A percentile compares a stretch with the other conserved stretches of the same genome.
These are phyloP conservation scores for Acrobasis repandana DNA, from an alignment of 2,888 invertebrate species.

Conservation along the genomic window DNA sequence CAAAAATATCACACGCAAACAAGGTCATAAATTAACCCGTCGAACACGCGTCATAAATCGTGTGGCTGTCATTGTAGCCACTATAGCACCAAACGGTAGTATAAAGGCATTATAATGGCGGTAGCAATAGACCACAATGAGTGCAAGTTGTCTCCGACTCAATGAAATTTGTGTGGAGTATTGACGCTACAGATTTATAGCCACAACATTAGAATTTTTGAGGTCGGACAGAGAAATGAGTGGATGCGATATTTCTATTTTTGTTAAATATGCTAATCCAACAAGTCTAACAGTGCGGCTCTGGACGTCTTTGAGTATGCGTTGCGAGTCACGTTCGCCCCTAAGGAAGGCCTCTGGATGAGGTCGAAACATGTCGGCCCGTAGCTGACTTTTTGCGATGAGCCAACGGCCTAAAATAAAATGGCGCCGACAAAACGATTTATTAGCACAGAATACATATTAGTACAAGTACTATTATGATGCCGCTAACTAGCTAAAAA, in stretches of 20 bases:
- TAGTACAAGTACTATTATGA: no score
- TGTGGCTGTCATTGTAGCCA: constrained; percentile 9
- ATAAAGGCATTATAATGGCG: constrained; percentile 17
- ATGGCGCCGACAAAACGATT: no score
- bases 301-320: no score
- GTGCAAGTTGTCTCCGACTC: constrained; percentile 34
- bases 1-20: constrained; percentile 19
- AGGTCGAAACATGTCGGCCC: no score
- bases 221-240: constrained; percentile 23
- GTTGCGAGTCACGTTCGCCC: no score
- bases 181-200: constrained; percentile 43
- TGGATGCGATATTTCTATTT: constrained; percentile 23
- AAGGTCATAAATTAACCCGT: constrained; percentile 19
- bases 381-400: no score
- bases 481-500: no score
- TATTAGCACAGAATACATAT: no score
- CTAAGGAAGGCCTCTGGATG: no score
- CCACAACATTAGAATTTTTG: constrained; percentile 41
- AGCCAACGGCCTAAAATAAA: no score
- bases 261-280: no score
- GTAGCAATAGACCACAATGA: constrained; percentile 30
- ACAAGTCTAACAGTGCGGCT: no score
- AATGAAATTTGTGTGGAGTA: constrained; percentile 41
- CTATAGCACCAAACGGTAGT: constrained; percentile 7
- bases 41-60: constrained; percentile 22